phyloP scores from a whole-genome alignment of 2,113 vertebrate species.

The Mionectes macconnelli region DNA sequence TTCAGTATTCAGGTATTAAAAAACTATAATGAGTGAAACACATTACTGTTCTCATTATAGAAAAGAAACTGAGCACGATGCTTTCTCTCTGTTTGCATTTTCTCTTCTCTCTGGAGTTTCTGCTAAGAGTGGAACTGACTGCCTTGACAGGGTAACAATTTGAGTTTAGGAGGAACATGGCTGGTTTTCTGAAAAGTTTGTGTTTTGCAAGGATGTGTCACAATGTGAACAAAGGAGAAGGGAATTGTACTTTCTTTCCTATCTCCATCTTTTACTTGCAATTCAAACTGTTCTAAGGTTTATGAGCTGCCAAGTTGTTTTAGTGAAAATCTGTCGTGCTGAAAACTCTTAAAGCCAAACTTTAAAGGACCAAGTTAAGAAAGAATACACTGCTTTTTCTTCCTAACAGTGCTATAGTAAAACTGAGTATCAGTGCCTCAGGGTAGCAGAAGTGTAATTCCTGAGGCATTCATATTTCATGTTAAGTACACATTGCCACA shows the following conservation, averaged over 20 bases:
- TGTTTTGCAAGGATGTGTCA: constrained; percentile 8
- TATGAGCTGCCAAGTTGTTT: neutral
- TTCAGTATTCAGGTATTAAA: neutral
- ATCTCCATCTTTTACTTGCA: neutral
- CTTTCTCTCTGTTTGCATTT: neutral
- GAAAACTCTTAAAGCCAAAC: constrained; percentile 25
- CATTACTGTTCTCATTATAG: neutral
- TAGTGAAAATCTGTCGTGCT: constrained; percentile 19
- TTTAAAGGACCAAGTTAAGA: constrained; percentile 26
- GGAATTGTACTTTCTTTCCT: neutral
- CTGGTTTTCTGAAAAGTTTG: neutral
- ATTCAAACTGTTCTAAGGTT: neutral
- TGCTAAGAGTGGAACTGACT: neutral
- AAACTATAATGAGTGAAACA: neutral
- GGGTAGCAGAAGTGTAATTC: neutral
- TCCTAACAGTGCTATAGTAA: neutral
- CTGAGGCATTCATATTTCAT: neutral
- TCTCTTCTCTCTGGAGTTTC: neutral
- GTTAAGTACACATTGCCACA: neutral
- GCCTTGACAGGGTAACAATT: neutral
- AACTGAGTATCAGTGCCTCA: neutral
- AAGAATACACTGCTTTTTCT: neutral
- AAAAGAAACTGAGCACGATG: neutral
- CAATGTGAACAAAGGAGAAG: neutral
- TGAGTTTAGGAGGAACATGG: neutral